Base-by-base conservation (phyloP, 2,797 vertebrate genomes). In the Novumbra hubbsi region DNA sequence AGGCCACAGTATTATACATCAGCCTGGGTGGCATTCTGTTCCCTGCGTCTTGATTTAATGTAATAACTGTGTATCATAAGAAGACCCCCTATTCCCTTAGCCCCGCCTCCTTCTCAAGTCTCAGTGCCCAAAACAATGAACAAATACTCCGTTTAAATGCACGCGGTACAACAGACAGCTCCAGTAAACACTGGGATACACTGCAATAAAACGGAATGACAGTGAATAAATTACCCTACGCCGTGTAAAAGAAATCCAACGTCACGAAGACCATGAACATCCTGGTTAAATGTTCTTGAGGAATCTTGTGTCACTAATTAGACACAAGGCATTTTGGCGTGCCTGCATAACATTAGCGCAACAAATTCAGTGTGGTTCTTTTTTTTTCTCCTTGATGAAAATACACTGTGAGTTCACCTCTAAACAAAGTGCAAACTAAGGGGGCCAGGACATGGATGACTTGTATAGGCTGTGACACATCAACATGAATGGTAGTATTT, bases 401-500 rank as follows among this genome's bases (percentile, higher is more conserved):
- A 88, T 81, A 71, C 80, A 69, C 77, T 24, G 41, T 88, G 87
- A 90, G 84, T 78, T 80, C 80, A 71, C 73, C 73, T 86, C 83
- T 82, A 90, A 89, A 90, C 86, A 91, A 88, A 86, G 84, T 81
- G 84, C 74, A 82, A 65, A 24, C 55, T 27, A 78, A 79, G 74
- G 38, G 85, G 81, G 82, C 78, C 82, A 75, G 81, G 68, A 68
- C 64, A 80, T 83, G 73, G 67, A 67, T 89, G 89, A 90, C 89
- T 86, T 87, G 78, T 85, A 91, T 88, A 84, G 85, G 78, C 88
- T 89, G 84, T 90, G 91, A 88, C 89, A 91, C 78, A 82, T 87
- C 90, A 88, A 86, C 88, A 87, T 90, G 89, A 90, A 88, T 88
- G 90, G 80, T 86, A 82, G 88, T 82, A 89, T 92, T 92, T 88